Evolutionary conservation across 2,888 invertebrate genomes (phyloP).

Genomic region (Mystacides longicornis): DNA sequence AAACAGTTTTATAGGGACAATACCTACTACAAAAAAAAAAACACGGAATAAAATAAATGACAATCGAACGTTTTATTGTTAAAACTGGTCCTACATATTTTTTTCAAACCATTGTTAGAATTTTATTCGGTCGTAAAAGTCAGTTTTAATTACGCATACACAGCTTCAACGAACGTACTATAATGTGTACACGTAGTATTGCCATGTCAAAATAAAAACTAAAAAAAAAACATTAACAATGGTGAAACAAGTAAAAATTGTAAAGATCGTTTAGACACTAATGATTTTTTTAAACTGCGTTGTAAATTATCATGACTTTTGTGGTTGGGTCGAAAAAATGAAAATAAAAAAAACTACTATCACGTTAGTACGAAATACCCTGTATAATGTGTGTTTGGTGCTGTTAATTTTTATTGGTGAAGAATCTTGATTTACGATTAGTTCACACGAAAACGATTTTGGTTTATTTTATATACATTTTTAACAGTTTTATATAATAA

Average conservation of each 20-base stretch:
- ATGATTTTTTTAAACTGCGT: slow-evolving; percentile 13
- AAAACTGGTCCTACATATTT: no score
- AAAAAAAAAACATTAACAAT: neutral
- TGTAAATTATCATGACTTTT: slow-evolving; percentile 10
- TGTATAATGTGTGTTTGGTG: neutral
- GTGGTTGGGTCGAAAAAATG: neutral
- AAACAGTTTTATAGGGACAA: no score
- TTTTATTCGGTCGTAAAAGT: neutral
- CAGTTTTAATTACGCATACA: neutral
- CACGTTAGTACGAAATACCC: no score
- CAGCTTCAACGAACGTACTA: neutral
- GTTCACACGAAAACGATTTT: no score
- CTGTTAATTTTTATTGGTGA: neutral
- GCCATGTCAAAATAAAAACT: neutral
- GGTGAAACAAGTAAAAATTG: slow-evolving; percentile 1
- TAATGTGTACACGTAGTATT: neutral
- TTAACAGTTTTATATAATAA: no score
- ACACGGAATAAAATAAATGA: no score
- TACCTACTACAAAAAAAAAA: no score
- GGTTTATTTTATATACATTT: no score
- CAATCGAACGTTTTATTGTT: no score
- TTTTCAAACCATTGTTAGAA: no score
- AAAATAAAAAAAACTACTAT: neutral
- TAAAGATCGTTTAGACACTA: slow-evolving; percentile 14
- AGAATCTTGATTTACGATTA: neutral